Conservation (phyloP, 2,797 vertebrate species). For the Podargus strigoides region DNA sequence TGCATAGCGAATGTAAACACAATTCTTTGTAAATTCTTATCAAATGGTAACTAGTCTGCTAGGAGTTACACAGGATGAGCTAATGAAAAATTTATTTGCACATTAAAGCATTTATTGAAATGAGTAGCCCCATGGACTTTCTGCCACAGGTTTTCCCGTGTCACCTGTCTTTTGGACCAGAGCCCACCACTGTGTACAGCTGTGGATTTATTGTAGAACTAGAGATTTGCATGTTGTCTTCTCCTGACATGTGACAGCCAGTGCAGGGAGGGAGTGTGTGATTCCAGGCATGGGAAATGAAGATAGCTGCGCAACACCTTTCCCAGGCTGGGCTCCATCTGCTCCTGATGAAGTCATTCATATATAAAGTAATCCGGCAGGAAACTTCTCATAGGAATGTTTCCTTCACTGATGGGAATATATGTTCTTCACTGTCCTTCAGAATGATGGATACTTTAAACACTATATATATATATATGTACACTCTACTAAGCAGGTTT, state of each 20-base stretch:
- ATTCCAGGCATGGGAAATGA: not conserved
- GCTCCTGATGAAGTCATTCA: not conserved
- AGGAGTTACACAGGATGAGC: not conserved
- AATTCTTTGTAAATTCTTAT: not conserved
- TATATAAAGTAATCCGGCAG: not conserved
- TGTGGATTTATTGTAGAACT: not conserved
- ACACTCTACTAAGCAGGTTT: not conserved
- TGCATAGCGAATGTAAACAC: not conserved
- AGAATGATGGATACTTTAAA: not conserved
- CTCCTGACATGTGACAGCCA: not conserved
- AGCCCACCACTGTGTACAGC: not conserved
- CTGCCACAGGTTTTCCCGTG: rapidly evolving
- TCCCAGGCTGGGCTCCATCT: not conserved
- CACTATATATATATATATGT: too few relatives aligned
- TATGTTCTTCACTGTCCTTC: not conserved
- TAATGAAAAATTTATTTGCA: not conserved
- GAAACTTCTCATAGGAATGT: not conserved
- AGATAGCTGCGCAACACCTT: not conserved
- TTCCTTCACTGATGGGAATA: not conserved
- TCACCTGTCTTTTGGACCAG: not conserved
- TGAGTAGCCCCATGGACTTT: not conserved
- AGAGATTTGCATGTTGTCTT: not conserved
- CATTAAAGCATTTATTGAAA: not conserved
- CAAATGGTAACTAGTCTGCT: not conserved
- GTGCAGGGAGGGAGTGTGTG: too few relatives aligned